A percentile compares a stretch with the other conserved stretches of the same genome.
phyloP scores from a whole-genome alignment of 1,140 invertebrate species.

The Teleogryllus occipitalis region DNA sequence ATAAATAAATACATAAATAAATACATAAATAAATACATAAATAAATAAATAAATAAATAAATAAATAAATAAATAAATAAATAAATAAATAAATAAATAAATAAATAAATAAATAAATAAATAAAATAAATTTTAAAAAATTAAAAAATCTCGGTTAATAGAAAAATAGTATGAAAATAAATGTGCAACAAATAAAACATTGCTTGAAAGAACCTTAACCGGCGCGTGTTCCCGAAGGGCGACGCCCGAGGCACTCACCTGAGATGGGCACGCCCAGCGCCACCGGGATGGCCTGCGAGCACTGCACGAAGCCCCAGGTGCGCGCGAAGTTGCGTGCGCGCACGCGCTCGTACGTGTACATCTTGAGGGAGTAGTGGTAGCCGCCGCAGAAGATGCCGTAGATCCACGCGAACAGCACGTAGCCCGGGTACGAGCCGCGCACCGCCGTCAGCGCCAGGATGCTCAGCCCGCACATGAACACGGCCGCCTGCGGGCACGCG shows the following conservation, averaged over 20 bases:
- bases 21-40: too few species aligned
- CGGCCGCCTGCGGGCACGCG: constrained; percentile 41
- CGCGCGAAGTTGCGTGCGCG: constrained; percentile 75
- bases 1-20: too few species aligned
- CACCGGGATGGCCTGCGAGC: constrained; percentile 76
- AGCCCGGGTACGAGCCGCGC: constrained; percentile 48
- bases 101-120: too few species aligned
- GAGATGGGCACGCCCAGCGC: constrained; percentile 77
- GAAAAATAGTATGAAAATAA: too few species aligned
- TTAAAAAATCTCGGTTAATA: too few species aligned
- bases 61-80: too few species aligned
- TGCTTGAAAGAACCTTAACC: too few species aligned
- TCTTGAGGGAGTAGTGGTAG: constrained; percentile 79
- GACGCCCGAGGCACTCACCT: constrained; percentile 49
- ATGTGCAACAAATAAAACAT: too few species aligned
- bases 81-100: too few species aligned
- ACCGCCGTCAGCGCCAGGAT: constrained; percentile 72
- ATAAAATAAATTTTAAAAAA: too few species aligned
- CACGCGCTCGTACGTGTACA: constrained; percentile 81
- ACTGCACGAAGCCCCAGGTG: constrained; percentile 86
- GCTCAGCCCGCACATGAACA: constrained; percentile 68
- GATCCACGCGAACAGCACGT: constrained; percentile 75
- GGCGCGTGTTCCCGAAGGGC: too few species aligned
- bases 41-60: too few species aligned
- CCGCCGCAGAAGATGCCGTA: constrained; percentile 75